Evolutionary conservation across 2,888 invertebrate species (phyloP), one percentile per base, ranked within the genome.

Genomic region (Eulithis testata): DNA sequence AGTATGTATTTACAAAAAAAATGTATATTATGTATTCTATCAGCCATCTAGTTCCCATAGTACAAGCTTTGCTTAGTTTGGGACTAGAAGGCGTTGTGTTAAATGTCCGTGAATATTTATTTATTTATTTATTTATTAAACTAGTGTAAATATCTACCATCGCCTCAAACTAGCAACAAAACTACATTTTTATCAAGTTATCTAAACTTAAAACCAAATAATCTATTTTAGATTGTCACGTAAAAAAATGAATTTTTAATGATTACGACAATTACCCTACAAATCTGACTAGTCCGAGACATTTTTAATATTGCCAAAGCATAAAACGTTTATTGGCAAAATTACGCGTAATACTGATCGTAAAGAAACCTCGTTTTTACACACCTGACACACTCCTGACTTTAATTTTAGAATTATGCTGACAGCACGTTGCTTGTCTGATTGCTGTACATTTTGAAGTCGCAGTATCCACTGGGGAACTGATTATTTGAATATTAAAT

Each of bases 361-460:
- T 65, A 64, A 62, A 45, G 58, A 58, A 67, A 58, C 69, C 65
- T 68, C 58, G 6, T 36, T 62, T 62, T 12, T 45, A 37, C 36
- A 47, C 53, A 47, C 53, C 65, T 53, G 57, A 60, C 60, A 62
- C 64, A 31, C 63, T 31, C 69, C 58, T 70, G 61, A 55, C 57
- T 67, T 65, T 51, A 64, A 59, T 70, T 70, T 63, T 63, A 31
- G 11, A 47, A 53, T 69, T 69, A 63, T 80, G 77, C 80, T 65
- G 69, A 72, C 80, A 55, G 37, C 82, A 72, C 77, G 37, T 37
- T 61, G 50, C 12, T 55, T 76, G 71, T 79, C 76, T 82, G 80
- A 82, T 82, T 80, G 82, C 78, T 76, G 79, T 79, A 72, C 71
- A 59, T 67, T 64, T 27, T 63, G 68, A 77, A 82, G 76, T 76